Percentiles rank a stretch among this genome's conserved stretches.
Evolutionary conservation across 2,888 invertebrate genomes (phyloP).

Genomic region (Stenotaenia linearis): DNA sequence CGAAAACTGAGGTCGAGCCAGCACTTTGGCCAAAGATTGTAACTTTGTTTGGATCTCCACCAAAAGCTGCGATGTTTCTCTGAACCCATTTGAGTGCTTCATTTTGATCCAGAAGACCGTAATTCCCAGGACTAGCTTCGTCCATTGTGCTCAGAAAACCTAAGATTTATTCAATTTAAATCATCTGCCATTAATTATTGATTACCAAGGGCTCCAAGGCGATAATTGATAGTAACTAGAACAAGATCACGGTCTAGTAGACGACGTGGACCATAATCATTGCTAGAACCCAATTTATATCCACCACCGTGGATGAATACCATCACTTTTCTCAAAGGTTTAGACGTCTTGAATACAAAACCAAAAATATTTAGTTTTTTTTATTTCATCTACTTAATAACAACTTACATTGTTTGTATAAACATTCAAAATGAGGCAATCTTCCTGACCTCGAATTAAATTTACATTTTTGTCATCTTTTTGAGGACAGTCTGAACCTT

Average conservation of each 20-base stretch:
- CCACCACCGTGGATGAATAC: conserved; percentile 33
- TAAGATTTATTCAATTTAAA: too few relatives aligned
- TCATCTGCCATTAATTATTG: too few relatives aligned
- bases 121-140: background rate
- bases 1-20: background rate
- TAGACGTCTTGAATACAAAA: background rate
- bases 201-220: conserved; percentile 29
- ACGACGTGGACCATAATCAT: background rate
- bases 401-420: background rate
- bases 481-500: background rate
- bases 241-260: conserved; percentile 30
- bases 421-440: conserved; percentile 31
- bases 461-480: background rate
- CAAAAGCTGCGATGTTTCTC: conserved; percentile 21
- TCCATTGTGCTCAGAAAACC: background rate
- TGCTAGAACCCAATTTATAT: background rate
- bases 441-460: background rate
- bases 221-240: conserved; percentile 32
- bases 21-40: conserved; percentile 3
- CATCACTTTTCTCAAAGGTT: background rate
- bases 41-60: conserved; percentile 1
- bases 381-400: background rate
- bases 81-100: conserved; percentile 10
- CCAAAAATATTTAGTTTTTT: background rate
- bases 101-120: background rate